These are phyloP conservation scores for Tineola bisselliella DNA, from an alignment of 2,888 invertebrate species.

Conservation along the genomic window DNA sequence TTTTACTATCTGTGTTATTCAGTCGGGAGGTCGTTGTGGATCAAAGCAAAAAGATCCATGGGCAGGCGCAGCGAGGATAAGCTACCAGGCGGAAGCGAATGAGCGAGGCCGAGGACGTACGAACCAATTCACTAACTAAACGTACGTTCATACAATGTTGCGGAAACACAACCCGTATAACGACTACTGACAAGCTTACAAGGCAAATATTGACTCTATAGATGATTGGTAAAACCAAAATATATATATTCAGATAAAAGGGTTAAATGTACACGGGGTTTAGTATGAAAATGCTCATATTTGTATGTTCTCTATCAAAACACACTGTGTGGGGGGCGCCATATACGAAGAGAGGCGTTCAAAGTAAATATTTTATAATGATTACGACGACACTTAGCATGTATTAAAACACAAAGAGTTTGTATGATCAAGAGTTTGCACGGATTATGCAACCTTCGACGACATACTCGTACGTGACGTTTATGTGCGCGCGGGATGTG, in stretches of 20 bases:
- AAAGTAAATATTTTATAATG: constrained; percentile 22
- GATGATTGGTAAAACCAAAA: neutral
- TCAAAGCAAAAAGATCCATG: constrained; percentile 56
- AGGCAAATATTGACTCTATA: neutral
- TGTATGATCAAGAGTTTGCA: constrained; percentile 36
- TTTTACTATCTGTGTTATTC: constrained; percentile 9
- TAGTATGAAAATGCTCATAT: too few species aligned
- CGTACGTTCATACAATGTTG: constrained; percentile 25
- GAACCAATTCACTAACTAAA: constrained; percentile 54
- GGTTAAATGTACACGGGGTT: too few species aligned
- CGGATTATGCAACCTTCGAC: constrained; percentile 39
- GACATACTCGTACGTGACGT: constrained; percentile 33
- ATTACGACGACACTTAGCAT: constrained; percentile 38
- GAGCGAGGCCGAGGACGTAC: constrained; percentile 61
- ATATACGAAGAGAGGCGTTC: neutral
- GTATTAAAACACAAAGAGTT: constrained; percentile 48
- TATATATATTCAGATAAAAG: neutral
- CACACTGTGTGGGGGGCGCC: neutral
- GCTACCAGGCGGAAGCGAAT: constrained; percentile 56
- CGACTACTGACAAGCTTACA: neutral
- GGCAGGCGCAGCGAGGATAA: constrained; percentile 60
- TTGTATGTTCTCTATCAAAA: too few species aligned
- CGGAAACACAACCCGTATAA: constrained; percentile 8
- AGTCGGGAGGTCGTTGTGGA: constrained; percentile 54
- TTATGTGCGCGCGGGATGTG: constrained; percentile 21